Conservation (phyloP, 2,888 invertebrate species). For the Nephrotoma appendiculata region DNA sequence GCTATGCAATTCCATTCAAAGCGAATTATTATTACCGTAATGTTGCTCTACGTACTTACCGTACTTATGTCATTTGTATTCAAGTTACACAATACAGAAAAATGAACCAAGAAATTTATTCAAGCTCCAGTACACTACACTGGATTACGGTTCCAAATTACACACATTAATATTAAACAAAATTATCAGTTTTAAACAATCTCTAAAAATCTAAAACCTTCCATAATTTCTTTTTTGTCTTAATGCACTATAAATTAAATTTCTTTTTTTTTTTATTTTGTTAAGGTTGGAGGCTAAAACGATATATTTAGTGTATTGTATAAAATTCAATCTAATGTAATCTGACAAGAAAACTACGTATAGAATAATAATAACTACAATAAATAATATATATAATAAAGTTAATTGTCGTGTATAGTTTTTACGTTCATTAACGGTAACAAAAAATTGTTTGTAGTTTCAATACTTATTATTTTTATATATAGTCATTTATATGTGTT, state of each 20-base stretch:
- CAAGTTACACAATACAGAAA: too few relatives aligned
- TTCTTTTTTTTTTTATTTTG: not conserved
- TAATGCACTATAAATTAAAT: not conserved
- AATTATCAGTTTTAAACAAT: not conserved
- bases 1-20: too few relatives aligned
- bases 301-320: not conserved
- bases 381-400: not conserved
- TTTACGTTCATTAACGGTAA: not conserved
- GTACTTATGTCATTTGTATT: too few relatives aligned
- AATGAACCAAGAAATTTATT: not conserved
- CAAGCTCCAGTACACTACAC: not conserved
- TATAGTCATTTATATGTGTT: not conserved
- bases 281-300: not conserved
- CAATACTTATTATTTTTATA: not conserved
- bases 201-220: not conserved
- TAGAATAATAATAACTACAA: not conserved
- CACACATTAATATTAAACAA: not conserved
- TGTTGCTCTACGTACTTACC: too few relatives aligned
- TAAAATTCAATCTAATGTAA: not conserved
- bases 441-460: not conserved
- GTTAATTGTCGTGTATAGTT: not conserved
- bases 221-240: not conserved
- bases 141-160: not conserved
- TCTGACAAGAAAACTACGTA: not conserved
- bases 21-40: too few relatives aligned